A percentile compares a stretch with the other conserved stretches of the same genome.
Evolutionary conservation across 2,113 vertebrate species (phyloP).

Genomic region (Xenopus laevis): DNA sequence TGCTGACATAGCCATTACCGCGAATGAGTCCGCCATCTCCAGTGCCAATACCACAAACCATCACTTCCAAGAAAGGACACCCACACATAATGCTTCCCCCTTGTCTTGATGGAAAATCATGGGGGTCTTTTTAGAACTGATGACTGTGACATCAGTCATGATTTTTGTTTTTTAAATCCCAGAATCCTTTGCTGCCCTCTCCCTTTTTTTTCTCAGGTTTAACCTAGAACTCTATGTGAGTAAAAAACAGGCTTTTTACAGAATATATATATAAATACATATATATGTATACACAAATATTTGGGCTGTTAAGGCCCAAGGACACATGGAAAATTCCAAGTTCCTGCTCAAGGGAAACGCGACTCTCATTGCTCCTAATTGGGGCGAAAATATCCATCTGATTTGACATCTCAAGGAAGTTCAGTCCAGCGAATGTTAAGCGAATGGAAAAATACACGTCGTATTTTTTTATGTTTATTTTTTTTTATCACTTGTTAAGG

Average conservation of each 20-base stretch:
- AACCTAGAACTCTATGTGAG: constrained; percentile 32
- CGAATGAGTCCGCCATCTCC: constrained; percentile 17
- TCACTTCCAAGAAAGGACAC: constrained; percentile 24
- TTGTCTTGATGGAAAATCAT: constrained; percentile 36
- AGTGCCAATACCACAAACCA: constrained; percentile 13
- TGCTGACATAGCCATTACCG: constrained; percentile 38
- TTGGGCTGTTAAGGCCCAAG: constrained; percentile 24
- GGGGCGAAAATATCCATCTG: neutral
- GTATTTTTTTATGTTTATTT: constrained; percentile 18
- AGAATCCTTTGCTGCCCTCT: constrained; percentile 16
- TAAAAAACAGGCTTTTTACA: constrained; percentile 30
- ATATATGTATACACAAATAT: constrained; percentile 24
- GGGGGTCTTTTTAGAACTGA: neutral
- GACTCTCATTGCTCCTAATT: no score
- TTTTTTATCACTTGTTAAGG: constrained; percentile 25
- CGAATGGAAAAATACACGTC: constrained; percentile 33
- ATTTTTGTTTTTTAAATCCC: neutral
- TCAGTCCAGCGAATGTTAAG: constrained; percentile 15
- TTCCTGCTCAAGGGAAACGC: neutral
- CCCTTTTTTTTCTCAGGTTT: constrained; percentile 35
- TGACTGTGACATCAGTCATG: neutral
- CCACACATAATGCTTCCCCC: constrained; percentile 1
- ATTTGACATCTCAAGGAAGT: neutral
- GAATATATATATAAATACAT: constrained; percentile 22
- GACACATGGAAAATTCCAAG: constrained; percentile 15